Base-by-base conservation (phyloP, 2,797 vertebrate genomes). In the Alectoris magna region DNA sequence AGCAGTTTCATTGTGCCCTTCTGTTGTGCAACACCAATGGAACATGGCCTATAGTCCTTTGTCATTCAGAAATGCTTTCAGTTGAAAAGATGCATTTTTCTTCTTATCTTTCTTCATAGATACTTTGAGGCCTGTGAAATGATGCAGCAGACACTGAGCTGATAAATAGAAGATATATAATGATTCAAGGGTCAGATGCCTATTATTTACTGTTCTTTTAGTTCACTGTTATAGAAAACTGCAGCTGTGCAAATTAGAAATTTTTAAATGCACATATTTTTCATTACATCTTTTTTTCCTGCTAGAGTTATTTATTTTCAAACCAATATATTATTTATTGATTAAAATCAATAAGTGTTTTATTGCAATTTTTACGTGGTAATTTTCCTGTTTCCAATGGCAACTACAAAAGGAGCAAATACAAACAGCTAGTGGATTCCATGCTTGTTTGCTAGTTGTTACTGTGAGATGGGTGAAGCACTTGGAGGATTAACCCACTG, bases 361-460 rank as follows among this genome's bases (percentile, higher is more conserved):
- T 83, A 81, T 76, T 93, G 60, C 56, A 56, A 34, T 59, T 73
- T 87, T 75, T 74, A 92, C 66, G 43, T 76, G 29, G 91, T 94
- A 80, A 88, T 96, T 94, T 96, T 95, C 63, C 90, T 48, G 84
- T 98, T 97, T 94, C 96, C 81, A 90, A 38, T 84, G 63, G 95
- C 94, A 97, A 96, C 97, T 87, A 83, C 84, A 51, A 67, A 94
- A 95, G 66, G 84, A 86, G 59, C 89, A 91, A 88, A 80, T 84
- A 82, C 80, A 93, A 93, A 62, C 4, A 63, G 41, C 15, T 49
- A 18, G 8, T 21, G 56, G 74, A 19, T 90, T 84, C 80, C 71
- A 72, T 92, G 44, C 34, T 91, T 86, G 49, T 94, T 95, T 75
- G 91, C 39, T 84, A n/a, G 44, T 59, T 96, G 53, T 91, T 74